Evolutionary conservation across 1,140 invertebrate species (phyloP).

Genomic region (Octopus bimaculoides): DNA sequence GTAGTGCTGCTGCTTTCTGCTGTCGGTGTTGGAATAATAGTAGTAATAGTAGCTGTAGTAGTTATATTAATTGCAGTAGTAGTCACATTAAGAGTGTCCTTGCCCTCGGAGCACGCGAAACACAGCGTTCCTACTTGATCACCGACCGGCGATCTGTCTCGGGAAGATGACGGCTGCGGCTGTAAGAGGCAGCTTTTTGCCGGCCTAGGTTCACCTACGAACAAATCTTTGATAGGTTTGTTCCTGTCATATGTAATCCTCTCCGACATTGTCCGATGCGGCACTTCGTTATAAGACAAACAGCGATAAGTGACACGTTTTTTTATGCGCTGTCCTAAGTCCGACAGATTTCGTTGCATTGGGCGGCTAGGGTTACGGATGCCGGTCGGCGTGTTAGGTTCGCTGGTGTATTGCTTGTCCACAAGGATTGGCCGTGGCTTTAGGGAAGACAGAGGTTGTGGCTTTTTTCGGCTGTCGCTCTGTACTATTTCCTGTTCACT

Average conservation of each 20-base stretch:
- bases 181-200: neutral
- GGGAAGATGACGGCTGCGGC: neutral
- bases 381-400: slow-evolving; percentile 72
- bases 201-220: neutral
- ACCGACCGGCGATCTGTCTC: neutral
- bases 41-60: neutral
- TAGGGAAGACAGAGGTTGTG: slow-evolving; percentile 8
- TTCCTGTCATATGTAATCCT: neutral
- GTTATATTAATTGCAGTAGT: neutral
- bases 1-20: no score
- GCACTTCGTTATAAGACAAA: slow-evolving; percentile 29
- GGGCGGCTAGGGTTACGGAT: slow-evolving; percentile 61
- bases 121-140: neutral
- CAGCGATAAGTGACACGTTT: slow-evolving; percentile 71
- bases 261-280: slow-evolving; percentile 6
- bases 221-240: slow-evolving; percentile 5
- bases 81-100: neutral
- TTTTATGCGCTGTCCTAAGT: slow-evolving; percentile 76
- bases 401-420: slow-evolving; percentile 72
- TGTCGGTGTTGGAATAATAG: no score
- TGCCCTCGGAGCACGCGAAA: neutral
- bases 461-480: slow-evolving; percentile 13
- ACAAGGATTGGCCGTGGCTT: slow-evolving; percentile 52
- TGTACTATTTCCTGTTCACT: neutral
- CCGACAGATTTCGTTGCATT: slow-evolving; percentile 75